A percentile compares a stretch with the other conserved stretches of the same genome.
Evolutionary conservation across 2,888 invertebrate genomes (phyloP).

Genomic region (Dasypolia templi): DNA sequence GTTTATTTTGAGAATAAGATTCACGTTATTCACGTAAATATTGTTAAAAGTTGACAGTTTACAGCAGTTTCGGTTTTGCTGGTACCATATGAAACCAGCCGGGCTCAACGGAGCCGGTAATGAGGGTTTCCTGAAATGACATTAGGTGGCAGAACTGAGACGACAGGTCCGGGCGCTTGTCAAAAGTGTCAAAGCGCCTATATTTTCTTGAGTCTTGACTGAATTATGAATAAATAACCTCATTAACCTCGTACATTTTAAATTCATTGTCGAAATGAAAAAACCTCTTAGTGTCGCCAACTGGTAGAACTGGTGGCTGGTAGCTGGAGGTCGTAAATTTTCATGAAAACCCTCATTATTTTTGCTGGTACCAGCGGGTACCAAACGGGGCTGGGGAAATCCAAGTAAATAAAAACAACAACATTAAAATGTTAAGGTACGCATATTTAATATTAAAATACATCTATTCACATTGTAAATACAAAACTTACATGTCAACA

Average conservation of each 20-base stretch:
- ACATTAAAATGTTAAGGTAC: conserved; percentile 79
- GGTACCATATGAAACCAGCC: not conserved
- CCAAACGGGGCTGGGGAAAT: not conserved
- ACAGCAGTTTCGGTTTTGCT: no score
- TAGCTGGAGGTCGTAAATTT: no score
- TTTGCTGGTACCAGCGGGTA: not conserved
- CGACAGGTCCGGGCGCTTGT: not conserved
- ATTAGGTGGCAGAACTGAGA: not conserved
- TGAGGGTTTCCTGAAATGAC: not conserved
- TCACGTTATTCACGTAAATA: no score
- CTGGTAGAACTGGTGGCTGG: no score
- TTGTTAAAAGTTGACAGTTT: no score
- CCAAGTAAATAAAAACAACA: conserved; percentile 57
- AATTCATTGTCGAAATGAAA: not conserved
- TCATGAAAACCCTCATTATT: not conserved
- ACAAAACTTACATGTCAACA: conserved; percentile 73
- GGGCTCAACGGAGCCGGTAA: not conserved
- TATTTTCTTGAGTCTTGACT: not conserved
- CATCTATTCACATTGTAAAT: conserved; percentile 78
- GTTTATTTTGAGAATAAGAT: no score
- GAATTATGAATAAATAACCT: not conserved
- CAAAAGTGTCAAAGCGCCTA: not conserved
- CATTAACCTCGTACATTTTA: not conserved
- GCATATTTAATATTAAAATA: conserved; percentile 84
- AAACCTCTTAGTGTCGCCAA: not conserved